Evolutionary conservation across 2,888 invertebrate genomes (phyloP).

Genomic region (Anticlea derivata): DNA sequence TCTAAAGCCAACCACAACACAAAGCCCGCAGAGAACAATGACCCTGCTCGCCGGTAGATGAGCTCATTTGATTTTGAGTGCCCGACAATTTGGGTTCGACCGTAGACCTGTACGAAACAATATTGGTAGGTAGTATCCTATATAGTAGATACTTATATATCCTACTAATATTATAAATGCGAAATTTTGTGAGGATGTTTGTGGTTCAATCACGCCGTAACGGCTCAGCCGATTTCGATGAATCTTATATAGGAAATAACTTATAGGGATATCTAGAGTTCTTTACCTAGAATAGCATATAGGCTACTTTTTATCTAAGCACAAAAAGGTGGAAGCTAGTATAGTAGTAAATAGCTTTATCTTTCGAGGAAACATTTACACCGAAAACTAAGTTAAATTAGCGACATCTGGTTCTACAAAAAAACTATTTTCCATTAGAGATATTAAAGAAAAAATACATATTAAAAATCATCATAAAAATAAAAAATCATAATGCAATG

Average conservation of each 20-base stretch:
- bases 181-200: too few species aligned
- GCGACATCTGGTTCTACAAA: not conserved
- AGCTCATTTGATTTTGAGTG: conserved; percentile 25
- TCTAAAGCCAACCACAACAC: conserved; percentile 9
- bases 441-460: not conserved
- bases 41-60: conserved; percentile 20
- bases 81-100: conserved; percentile 12
- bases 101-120: conserved; percentile 17
- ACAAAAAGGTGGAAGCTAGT: too few species aligned
- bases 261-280: too few species aligned
- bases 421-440: not conserved
- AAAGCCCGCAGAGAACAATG: conserved; percentile 16
- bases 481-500: too few species aligned
- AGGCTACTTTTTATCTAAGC: too few species aligned
- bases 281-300: too few species aligned
- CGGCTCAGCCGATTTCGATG: too few species aligned
- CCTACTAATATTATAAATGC: too few species aligned
- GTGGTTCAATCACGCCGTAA: too few species aligned
- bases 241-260: too few species aligned
- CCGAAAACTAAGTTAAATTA: not conserved
- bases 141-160: too few species aligned
- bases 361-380: not conserved
- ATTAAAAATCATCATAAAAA: not conserved
- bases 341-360: too few species aligned
- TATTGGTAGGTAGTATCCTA: not conserved